These are phyloP conservation scores for Ctenoplectra terminalis DNA, from an alignment of 1,140 invertebrate genomes.

Conservation along the genomic window DNA sequence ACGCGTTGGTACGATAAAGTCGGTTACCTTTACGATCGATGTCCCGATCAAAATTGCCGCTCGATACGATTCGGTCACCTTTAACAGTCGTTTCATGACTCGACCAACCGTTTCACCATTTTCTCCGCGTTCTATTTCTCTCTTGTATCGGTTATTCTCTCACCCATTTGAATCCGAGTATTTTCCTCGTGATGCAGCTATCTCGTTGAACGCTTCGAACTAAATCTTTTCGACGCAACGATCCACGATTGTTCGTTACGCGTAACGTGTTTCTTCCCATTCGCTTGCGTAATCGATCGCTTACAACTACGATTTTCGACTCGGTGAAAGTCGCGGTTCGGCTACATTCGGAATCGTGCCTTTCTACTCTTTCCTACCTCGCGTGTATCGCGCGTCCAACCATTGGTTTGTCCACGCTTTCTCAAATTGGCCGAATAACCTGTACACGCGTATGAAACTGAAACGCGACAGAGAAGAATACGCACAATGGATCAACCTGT, in stretches of 20 bases:
- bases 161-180: not conserved
- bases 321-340: constrained; percentile 49
- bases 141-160: not conserved
- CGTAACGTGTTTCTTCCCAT: constrained; percentile 14
- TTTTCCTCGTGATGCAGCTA: not conserved
- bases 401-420: not conserved
- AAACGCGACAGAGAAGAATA: too few species aligned
- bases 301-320: constrained; percentile 21
- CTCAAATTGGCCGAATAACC: not conserved
- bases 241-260: not conserved
- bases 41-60: too few species aligned
- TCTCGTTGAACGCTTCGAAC: not conserved
- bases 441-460: too few species aligned
- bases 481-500: too few species aligned
- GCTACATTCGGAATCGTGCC: not conserved
- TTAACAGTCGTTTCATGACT: not conserved
- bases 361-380: constrained; percentile 28
- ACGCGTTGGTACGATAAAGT: not conserved
- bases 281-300: constrained; percentile 45
- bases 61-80: too few species aligned
- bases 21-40: too few species aligned
- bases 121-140: too few species aligned
- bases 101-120: too few species aligned
- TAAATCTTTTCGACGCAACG: not conserved
- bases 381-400: not conserved